Evolutionary conservation across 2,888 invertebrate species (phyloP), one percentile per base, ranked within the genome.

Genomic region (Tinea pellionella): DNA sequence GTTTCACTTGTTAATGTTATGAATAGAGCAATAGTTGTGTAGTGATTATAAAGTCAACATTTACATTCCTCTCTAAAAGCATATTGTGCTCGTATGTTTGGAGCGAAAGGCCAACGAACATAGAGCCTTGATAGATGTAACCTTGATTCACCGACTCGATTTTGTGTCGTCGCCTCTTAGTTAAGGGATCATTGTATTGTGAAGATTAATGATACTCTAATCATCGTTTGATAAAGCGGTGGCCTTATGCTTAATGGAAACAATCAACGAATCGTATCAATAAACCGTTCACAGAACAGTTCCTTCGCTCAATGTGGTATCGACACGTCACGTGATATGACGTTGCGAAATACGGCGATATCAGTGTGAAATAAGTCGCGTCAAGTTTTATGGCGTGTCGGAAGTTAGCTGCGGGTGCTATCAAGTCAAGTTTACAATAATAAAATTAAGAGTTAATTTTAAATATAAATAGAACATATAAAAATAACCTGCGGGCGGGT

Each of bases 201-300:
- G 66, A 68, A 77, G 80, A 81, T 80, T 79, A 75, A 81, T 81
- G 80, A 70, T 73, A 65, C 74, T 67, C 68, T 79, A 74, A 80
- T 77, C 71, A 70, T 65, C 64, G 59, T 66, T 67, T 68, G 73
- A 75, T 74, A 69, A 73, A 75, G 71, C 59, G 47, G 43, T 43
- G 57, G 55, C 57, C 59, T 41, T 47, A 58, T 56, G 55, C 57
- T 56, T 62, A 42, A 62, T 53, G 58, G 59, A 59, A 63, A 58
- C 58, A 19, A n/a, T 55, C 55, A 2, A 29, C 6, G 24, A 24
- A 6, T 24, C 24, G 24, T 24, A 24, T 24, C 24, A 24, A 24
- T 24, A 24, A 24, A 24, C 24, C 24, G 24, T 6, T 24, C 24
- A 3, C 24, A 2, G 6, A 24, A 24, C 24, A 2, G 6, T 24